Percentiles rank a stretch among this genome's conserved stretches.
Evolutionary conservation across 2,113 vertebrate species (phyloP).

Genomic region (Pseudorhombus dupliciocellatus): DNA sequence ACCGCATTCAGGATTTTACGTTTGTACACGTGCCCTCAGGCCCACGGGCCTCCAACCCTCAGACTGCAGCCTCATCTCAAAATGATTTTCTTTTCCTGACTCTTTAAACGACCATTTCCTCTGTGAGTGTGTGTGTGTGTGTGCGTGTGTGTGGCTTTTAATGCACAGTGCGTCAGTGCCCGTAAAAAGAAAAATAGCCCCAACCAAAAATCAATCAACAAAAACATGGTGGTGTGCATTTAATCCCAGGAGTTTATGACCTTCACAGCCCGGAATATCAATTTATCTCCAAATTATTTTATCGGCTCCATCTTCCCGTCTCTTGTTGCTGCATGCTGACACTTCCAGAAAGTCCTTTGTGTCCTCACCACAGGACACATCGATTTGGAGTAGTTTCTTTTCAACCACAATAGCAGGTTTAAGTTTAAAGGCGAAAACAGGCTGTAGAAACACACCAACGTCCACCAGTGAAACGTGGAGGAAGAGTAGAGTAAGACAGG

Average conservation of each 20-base stretch:
- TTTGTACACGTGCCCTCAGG: background rate
- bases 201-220: constrained; percentile 62
- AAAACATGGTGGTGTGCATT: constrained; percentile 53
- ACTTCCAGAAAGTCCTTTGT: constrained; percentile 9
- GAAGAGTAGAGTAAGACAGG: no score
- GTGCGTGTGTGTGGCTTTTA: constrained; percentile 9
- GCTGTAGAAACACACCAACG: no score
- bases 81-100: constrained; percentile 17
- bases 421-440: no score
- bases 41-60: background rate
- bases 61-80: constrained; percentile 17
- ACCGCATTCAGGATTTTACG: background rate
- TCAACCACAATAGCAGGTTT: no score
- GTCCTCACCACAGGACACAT: constrained; percentile 38
- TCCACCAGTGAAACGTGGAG: no score
- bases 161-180: constrained; percentile 29
- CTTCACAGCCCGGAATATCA: constrained; percentile 57
- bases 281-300: constrained; percentile 61
- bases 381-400: constrained; percentile 3
- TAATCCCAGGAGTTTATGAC: constrained; percentile 56
- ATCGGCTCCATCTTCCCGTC: constrained; percentile 43
- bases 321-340: constrained; percentile 41
- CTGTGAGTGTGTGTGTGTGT: constrained; percentile 3
- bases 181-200: constrained; percentile 56
- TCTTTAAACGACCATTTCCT: constrained; percentile 38